Evolutionary conservation across 2,113 vertebrate species (phyloP).

Genomic region (Calonectris borealis): DNA sequence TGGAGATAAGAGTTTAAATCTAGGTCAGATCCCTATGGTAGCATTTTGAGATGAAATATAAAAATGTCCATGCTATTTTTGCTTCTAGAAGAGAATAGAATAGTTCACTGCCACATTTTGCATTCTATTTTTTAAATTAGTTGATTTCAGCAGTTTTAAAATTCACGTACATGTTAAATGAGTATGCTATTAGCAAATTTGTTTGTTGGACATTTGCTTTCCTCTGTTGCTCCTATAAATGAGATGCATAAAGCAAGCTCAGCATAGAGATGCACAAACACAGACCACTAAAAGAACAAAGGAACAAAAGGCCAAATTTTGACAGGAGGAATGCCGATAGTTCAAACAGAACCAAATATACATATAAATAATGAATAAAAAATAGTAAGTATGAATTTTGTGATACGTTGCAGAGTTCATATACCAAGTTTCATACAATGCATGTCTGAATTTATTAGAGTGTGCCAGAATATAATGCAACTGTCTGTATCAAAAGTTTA

Average conservation of each 20-base stretch:
- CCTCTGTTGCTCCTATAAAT: neutral
- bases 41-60: conserved; percentile 7
- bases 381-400: neutral
- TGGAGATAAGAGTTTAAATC: conserved; percentile 62
- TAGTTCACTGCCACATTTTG: neutral
- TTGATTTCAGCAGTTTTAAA: neutral
- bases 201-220: neutral
- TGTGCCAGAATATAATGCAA: neutral
- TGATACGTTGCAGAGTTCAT: neutral
- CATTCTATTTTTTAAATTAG: neutral
- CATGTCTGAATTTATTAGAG: neutral
- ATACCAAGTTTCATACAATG: neutral
- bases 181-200: neutral
- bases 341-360: neutral
- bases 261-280: neutral
- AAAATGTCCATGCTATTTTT: neutral
- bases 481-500: neutral
- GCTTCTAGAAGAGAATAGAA: neutral
- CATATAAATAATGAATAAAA: neutral
- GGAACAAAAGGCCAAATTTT: neutral
- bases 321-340: neutral
- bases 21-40: conserved; percentile 34
- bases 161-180: neutral
- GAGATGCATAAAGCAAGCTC: neutral
- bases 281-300: neutral